Base-by-base conservation (phyloP, 2,797 vertebrate genomes). In the Cynopterus sphinx region DNA sequence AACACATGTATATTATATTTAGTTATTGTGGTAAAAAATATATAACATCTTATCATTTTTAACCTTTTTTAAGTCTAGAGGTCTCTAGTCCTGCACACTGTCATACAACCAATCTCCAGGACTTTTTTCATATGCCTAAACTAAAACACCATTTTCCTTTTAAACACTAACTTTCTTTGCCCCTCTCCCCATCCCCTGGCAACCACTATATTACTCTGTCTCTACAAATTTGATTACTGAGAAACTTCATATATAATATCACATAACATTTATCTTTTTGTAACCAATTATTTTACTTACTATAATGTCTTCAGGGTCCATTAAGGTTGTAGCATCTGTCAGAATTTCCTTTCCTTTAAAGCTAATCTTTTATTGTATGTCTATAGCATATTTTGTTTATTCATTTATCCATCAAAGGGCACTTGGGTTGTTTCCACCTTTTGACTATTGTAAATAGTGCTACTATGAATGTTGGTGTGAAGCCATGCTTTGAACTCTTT, bases 121-220 rank as follows among this genome's bases (percentile, higher is more conserved):
- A 77, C 57, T 51, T 87, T 71, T 59, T 70, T 61, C 21, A 24
- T 77, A 21, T 90, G 67, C 36, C 22, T 12, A 63, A 51, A 79
- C 1, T 5, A 26, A 75, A 70, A 36, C 7, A 57, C 8, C 4
- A 2, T 46, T 21, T 49, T 49, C 2, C 26, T 22, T 53, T 36
- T 17, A 26, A 92, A 43, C 5, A 67, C 5, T 10, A 71, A 67
- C 33, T 22, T 9, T 71, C 19, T 9, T 57, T 9, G 28, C 3
- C 2, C 9, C 4, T 31, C 2, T 1, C 19, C 24, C 13, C 2
- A 21, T 4, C 0, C 31, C 51, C 24, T 12, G 11, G 22, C 2
- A 57, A 39, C 21, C 13, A 57, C 6, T 12, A 41, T 36, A 28
- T 1, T 28, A 17, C 21, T 49, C 6, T 63, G 43, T 63, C 21